Conservation (phyloP, 2,113 vertebrate genomes). For the Cottus gobio region DNA sequence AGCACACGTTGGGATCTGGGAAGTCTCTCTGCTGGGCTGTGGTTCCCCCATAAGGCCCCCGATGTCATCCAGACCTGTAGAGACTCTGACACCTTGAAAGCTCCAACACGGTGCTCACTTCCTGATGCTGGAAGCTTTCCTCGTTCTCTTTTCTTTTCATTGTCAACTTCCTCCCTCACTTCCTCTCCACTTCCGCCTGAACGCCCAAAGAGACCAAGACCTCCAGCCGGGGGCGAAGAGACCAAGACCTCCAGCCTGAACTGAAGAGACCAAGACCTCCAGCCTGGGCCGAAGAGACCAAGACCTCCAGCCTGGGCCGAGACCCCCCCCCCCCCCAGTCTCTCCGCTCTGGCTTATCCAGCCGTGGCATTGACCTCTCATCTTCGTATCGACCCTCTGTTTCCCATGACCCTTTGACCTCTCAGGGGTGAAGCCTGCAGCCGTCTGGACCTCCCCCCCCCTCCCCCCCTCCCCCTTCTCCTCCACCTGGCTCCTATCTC, state of each 20-base stretch:
- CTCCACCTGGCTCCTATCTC: constrained; percentile 51
- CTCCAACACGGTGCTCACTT: background rate
- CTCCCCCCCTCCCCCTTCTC: constrained; percentile 49
- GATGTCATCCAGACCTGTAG: background rate
- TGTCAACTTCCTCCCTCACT: background rate
- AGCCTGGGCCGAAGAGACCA: too few species aligned
- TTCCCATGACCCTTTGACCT: constrained; percentile 78
- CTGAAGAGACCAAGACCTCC: too few species aligned
- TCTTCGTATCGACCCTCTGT: constrained; percentile 65
- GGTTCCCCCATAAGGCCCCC: background rate
- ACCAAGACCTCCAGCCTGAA: too few species aligned
- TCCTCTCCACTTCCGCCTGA: too few species aligned
- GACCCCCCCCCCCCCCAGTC: too few species aligned
- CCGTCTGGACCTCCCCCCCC: constrained; percentile 65
- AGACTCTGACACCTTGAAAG: background rate
- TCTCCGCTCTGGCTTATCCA: constrained; percentile 57
- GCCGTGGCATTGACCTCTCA: constrained; percentile 72
- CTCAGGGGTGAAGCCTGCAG: constrained; percentile 58
- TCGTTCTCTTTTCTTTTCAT: background rate
- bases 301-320: too few species aligned
- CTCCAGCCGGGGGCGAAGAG: too few species aligned
- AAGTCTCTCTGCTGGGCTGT: background rate
- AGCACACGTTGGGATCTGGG: too few species aligned
- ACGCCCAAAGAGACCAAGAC: too few species aligned
- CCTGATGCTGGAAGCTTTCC: background rate